phyloP scores from a whole-genome alignment of 2,888 invertebrate genomes.

The Aphidoletes aphidimyza region DNA sequence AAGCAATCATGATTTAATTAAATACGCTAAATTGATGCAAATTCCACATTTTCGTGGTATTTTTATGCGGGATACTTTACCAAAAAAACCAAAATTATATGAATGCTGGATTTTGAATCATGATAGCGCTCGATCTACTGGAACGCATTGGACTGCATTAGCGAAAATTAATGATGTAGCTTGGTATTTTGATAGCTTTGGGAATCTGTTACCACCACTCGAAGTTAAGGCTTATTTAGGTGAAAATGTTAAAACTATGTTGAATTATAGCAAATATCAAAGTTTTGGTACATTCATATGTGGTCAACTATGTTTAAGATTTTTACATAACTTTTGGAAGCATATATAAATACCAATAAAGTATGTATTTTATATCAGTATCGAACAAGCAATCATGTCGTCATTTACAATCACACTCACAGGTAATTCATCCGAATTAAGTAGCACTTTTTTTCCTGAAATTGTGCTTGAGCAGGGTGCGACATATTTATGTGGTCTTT shows the following conservation, averaged over 20 bases:
- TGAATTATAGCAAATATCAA: background rate
- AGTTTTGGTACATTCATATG: slow-evolving; percentile 58
- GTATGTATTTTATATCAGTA: too few species aligned
- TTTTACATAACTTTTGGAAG: slow-evolving; percentile 57
- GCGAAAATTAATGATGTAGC: background rate
- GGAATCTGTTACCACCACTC: background rate
- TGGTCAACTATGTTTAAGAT: slow-evolving; percentile 61
- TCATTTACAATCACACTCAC: too few species aligned
- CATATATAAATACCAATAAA: too few species aligned
- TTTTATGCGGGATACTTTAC: background rate
- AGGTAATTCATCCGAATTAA: too few species aligned
- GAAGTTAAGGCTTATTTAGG: background rate
- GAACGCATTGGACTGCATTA: background rate
- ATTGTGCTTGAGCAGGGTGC: too few species aligned
- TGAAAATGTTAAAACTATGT: background rate
- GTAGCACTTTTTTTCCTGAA: too few species aligned
- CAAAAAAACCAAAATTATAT: background rate
- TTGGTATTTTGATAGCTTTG: background rate
- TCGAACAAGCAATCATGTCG: too few species aligned
- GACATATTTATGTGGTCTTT: too few species aligned
- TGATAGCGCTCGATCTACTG: background rate
- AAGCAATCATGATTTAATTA: background rate
- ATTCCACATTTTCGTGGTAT: slow-evolving; percentile 5
- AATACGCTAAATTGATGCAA: background rate
- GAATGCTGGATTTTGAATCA: background rate